Evolutionary conservation across 2,888 invertebrate genomes (phyloP).

Genomic region (Pyrrhia umbra): DNA sequence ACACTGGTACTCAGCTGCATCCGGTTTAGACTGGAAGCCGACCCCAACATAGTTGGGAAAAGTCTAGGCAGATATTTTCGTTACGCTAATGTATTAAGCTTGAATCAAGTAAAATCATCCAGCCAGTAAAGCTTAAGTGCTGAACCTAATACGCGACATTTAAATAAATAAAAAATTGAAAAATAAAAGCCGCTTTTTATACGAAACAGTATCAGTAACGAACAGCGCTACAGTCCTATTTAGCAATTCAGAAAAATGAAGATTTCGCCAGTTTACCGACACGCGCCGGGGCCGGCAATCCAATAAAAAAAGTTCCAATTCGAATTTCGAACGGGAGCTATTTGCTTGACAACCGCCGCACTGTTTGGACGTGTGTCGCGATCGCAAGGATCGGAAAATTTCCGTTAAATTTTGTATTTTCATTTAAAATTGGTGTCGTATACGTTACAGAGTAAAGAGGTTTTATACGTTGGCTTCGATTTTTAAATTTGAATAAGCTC

Average conservation of each 20-base stretch:
- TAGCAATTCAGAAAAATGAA: conserved; percentile 52
- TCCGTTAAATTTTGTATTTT: conserved; percentile 37
- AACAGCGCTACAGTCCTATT: conserved; percentile 17
- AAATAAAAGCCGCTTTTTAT: conserved; percentile 4
- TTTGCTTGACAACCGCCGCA: conserved; percentile 62
- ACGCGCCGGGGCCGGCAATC: conserved; percentile 21
- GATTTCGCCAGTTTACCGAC: conserved; percentile 46
- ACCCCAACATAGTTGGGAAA: too few relatives aligned
- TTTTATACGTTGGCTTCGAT: neutral
- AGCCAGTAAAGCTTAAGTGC: neutral
- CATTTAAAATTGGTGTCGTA: conserved; percentile 38
- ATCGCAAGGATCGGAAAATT: conserved; percentile 34
- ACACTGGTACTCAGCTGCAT: too few relatives aligned
- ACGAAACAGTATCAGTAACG: conserved; percentile 16
- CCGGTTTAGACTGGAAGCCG: too few relatives aligned
- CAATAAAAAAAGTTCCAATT: conserved; percentile 61
- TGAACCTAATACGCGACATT: neutral
- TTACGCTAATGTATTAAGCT: neutral
- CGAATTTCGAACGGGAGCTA: conserved; percentile 61
- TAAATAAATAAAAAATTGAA: neutral
- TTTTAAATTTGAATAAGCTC: neutral
- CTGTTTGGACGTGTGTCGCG: conserved; percentile 60
- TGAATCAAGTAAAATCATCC: neutral
- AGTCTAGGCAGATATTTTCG: too few relatives aligned
- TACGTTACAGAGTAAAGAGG: conserved; percentile 16